Conservation (phyloP, 2,113 vertebrate genomes). For the Myotis brandtii region DNA sequence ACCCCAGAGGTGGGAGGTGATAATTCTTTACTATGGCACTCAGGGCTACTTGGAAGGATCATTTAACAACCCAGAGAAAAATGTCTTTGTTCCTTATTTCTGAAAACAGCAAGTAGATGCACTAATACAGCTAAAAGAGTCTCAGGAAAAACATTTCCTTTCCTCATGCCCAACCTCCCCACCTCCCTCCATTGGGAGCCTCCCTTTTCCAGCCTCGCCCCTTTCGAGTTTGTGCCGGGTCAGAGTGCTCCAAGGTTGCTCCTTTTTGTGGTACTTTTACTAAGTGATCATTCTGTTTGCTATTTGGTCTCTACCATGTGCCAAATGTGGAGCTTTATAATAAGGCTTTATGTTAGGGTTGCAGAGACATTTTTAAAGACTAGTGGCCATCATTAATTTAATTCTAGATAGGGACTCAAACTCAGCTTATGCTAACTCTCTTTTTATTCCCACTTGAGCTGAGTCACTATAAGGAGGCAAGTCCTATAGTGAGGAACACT, state of each 20-base stretch:
- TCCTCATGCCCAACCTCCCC: background rate
- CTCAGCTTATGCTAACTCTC: background rate
- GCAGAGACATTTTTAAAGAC: background rate
- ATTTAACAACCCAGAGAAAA: background rate
- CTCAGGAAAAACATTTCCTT: background rate
- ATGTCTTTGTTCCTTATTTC: slow-evolving; percentile 31
- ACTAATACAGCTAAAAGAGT: slow-evolving; percentile 52
- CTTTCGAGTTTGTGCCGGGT: background rate
- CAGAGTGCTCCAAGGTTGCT: slow-evolving; percentile 2
- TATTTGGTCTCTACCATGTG: background rate
- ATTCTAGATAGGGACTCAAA: background rate
- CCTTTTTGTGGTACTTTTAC: background rate
- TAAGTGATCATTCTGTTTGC: background rate
- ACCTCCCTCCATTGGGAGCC: accelerated
- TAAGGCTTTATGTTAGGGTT: background rate
- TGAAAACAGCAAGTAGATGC: slow-evolving; percentile 54
- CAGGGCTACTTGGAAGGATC: background rate
- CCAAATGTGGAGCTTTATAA: background rate
- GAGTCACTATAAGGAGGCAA: background rate
- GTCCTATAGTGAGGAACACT: background rate
- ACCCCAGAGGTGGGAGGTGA: background rate
- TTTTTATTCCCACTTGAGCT: background rate
- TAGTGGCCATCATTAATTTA: background rate
- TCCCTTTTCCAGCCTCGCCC: background rate
- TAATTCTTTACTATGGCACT: background rate